A percentile compares a stretch with the other conserved stretches of the same genome.
Conservation (phyloP, 2,113 vertebrate genomes). For the Todiramphus chloris region DNA sequence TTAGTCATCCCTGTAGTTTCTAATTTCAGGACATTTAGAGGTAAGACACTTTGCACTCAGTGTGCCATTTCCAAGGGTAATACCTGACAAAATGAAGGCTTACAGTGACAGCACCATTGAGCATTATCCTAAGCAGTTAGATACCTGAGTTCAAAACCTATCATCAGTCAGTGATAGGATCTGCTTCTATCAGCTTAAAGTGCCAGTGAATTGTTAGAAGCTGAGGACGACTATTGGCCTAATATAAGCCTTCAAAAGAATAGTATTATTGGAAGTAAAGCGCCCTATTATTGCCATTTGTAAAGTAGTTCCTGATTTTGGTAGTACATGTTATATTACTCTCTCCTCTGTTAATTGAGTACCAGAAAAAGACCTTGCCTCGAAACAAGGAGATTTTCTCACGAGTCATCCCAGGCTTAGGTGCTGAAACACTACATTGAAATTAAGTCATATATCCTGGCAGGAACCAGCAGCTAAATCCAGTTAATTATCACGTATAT, state of each 20-base stretch:
- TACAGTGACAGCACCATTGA: background rate
- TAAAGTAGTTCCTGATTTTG: background rate
- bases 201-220: slow-evolving; percentile 13
- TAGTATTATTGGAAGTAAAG: background rate
- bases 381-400: background rate
- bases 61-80: background rate
- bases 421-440: background rate
- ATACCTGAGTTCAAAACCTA: slow-evolving; percentile 7
- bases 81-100: background rate
- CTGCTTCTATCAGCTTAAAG: background rate
- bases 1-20: slow-evolving; percentile 4
- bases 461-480: background rate
- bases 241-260: background rate
- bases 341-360: background rate
- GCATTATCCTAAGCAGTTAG: slow-evolving; percentile 38
- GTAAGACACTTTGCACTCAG: background rate
- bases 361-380: background rate
- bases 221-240: background rate
- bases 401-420: background rate
- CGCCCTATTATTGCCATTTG: background rate
- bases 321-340: background rate
- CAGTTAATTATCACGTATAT: background rate
- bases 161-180: slow-evolving; percentile 14
- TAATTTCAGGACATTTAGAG: background rate
- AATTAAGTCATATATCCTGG: background rate